phyloP scores from a whole-genome alignment of 1,140 invertebrate genomes.

The Halesus radiatus region DNA sequence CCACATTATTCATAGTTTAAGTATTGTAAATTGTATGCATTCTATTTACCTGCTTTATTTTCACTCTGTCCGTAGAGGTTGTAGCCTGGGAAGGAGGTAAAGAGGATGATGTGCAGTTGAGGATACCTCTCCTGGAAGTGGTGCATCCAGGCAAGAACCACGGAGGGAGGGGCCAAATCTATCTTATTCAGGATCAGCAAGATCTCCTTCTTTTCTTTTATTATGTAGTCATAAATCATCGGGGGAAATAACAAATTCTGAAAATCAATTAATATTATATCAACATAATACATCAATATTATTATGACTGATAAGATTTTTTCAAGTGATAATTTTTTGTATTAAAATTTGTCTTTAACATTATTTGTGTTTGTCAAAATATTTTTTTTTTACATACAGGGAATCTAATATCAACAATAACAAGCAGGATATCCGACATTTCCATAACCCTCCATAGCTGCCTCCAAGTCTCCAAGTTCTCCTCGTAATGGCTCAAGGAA shows the following conservation, averaged over 20 bases:
- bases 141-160: constrained; percentile 90
- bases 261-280: constrained; percentile 51
- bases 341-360: background rate
- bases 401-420: constrained; percentile 89
- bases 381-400: constrained; percentile 72
- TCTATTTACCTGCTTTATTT: constrained; percentile 67
- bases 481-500: constrained; percentile 77
- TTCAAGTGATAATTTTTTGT: too few species aligned
- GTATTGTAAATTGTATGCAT: too few species aligned
- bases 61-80: constrained; percentile 74
- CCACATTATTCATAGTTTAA: too few species aligned
- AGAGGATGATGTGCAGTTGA: constrained; percentile 82
- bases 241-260: constrained; percentile 90
- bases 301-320: constrained; percentile 13
- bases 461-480: constrained; percentile 94
- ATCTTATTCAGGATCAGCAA: constrained; percentile 94
- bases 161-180: constrained; percentile 84
- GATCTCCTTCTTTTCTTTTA: constrained; percentile 82
- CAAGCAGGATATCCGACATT: constrained; percentile 88
- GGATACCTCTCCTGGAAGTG: constrained; percentile 85
- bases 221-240: constrained; percentile 86
- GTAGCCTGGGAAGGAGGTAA: constrained; percentile 86
- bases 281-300: constrained; percentile 23
- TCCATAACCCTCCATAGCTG: constrained; percentile 94
- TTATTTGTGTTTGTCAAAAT: background rate